Evolutionary conservation across 2,797 vertebrate species (phyloP), one percentile per base, ranked within the genome.

Genomic region (Oceanodroma leucorhoa): DNA sequence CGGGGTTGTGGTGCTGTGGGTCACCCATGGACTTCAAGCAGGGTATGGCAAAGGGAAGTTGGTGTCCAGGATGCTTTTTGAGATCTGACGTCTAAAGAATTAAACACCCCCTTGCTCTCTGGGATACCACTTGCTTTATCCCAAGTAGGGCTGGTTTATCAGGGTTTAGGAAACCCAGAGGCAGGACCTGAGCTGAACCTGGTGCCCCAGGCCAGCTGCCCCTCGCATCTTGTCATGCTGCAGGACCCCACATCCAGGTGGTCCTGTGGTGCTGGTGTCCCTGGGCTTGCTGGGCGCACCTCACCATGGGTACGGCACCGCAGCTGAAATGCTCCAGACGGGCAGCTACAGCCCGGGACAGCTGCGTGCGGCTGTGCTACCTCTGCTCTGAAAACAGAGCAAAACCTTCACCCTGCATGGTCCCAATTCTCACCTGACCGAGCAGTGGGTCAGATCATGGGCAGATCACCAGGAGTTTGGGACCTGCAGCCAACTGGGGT

Each of bases 271-370:
- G 54, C 54, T 71, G 50, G 15, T 30, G 57, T 38, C 66, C 40
- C 45, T 36, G 32, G 57, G 40, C 84, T 94, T 84, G 53, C 32
- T 21, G n/a, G 61, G 29, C 2, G 7, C 36, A 16, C 6, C 27
- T 58, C 48, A 24, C 29, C 1, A 1, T 62, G 21, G 29, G n/a
- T 66, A 11, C 1, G 0, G 40, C 40, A 57, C 34, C 5, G 6
- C 75, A 66, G 82, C 10, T 40, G n/a, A 40, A 46, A 32, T 5
- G 5, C 55, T 66, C 67, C 29, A 15, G 57, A 24, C 0, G 1
- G 70, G 83, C 78, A 73, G 50, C 30, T 26, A 1, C 54, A 84
- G 72, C 36, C 58, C n/a, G 32, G 71, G 50, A 69, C 36, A 87
- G 66, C 41, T 2, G 0, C 1, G 8, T 38, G 8, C 1, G 3